Base-by-base conservation (phyloP, 2,888 invertebrate genomes). In the Oscheius sp. region DNA sequence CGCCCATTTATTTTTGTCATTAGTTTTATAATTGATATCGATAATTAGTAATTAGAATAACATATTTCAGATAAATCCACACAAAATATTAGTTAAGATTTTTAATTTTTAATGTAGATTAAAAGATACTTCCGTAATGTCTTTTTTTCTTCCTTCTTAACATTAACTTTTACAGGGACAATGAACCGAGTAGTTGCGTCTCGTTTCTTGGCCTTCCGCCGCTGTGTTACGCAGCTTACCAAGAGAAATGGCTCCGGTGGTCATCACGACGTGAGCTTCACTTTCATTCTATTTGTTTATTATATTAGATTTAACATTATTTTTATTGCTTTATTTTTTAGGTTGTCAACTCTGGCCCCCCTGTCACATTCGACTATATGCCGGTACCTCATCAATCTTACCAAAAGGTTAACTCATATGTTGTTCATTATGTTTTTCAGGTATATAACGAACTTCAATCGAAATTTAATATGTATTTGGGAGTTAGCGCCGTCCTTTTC, bases 401-500 rank as follows among this genome's bases (percentile, higher is more conserved):
- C 74, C 66, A 80, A 71, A 76, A 79, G 75, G 68, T 72, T 12
- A 22, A 22, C 47, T 22, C 20, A 41, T 17, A 12, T 12, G 14
- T 28, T 50, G 4, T 3, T 6, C 4, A 24, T 50, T n/a, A 2
- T 9, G 14, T 28, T 36, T 47, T 68, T 56, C 26, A 72, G 69
- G 81, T 82, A 5, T 70, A 81, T 68, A 74, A 74, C 38, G 80
- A 82, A 68, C 77, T 82, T 49, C 76, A 80, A 67, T 63, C 67
- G 45, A 82, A 82, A 71, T 82, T 82, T 74, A 80, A 80, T 74
- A 70, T 72, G 49, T 80, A 76, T 59, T 71, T 82, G 57, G 80
- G 73, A 22, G 68, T 77, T 54, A 67, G 72, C 14, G 36, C 68
- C 49, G 49, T 59, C 50, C 38, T 70, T 32, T 70, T 75, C 54